These are phyloP conservation scores for Subanguina moxae DNA, from an alignment of 1,140 invertebrate genomes.

Conservation along the genomic window DNA sequence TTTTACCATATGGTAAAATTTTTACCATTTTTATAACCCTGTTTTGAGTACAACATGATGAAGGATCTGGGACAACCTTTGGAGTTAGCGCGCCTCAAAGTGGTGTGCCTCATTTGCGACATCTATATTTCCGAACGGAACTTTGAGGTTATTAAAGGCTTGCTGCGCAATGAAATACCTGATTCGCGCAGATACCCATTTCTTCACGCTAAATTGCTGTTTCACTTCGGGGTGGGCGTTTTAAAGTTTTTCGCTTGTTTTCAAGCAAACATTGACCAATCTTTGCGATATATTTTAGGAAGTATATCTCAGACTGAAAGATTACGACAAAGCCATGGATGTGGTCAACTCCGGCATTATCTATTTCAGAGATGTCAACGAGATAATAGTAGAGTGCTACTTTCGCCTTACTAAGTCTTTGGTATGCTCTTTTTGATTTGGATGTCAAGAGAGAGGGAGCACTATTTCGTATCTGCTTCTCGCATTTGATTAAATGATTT, in stretches of 20 bases:
- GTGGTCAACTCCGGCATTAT: conserved; percentile 38
- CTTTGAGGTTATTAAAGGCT: conserved; percentile 18
- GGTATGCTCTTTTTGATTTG: conserved; percentile 18
- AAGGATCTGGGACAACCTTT: conserved; percentile 30
- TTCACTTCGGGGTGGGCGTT: conserved; percentile 29
- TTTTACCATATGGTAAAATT: no score
- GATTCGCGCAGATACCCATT: conserved; percentile 25
- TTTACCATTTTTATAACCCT: no score
- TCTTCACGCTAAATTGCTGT: conserved; percentile 39
- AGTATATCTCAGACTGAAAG: conserved; percentile 29
- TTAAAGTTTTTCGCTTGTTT: conserved; percentile 1
- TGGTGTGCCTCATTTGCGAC: conserved; percentile 31
- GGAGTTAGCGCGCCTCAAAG: conserved; percentile 27
- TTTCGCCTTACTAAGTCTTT: conserved; percentile 41
- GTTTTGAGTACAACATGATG: conserved; percentile 39
- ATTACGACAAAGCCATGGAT: conserved; percentile 36
- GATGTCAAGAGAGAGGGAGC: background rate
- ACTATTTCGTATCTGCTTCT: background rate
- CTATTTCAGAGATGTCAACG: conserved; percentile 27
- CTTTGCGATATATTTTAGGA: conserved; percentile 21
- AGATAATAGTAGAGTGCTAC: conserved; percentile 40
- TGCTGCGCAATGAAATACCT: conserved; percentile 29
- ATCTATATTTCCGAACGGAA: conserved; percentile 34
- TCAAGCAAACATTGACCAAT: conserved; percentile 1
- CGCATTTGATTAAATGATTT: no score